phyloP scores from a whole-genome alignment of 2,797 vertebrate genomes.

The Poliocrania exsul region DNA sequence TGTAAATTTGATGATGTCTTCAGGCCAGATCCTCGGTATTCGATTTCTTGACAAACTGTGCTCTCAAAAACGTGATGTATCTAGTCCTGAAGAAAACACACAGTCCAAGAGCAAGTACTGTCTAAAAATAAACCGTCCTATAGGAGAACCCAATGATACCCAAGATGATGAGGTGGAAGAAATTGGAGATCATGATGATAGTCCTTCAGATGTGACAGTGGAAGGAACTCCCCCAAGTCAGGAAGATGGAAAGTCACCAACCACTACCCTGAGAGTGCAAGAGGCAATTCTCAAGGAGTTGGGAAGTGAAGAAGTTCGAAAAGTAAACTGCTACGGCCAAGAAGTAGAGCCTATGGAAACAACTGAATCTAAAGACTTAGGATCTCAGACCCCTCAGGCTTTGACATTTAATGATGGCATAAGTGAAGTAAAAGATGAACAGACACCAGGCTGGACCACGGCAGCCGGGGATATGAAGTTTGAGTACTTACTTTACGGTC shows the following conservation, averaged over 20 bases:
- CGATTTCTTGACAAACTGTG: conserved; percentile 95
- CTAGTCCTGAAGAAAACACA: conserved; percentile 86
- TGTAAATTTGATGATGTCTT: conserved; percentile 97
- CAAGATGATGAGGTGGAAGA: conserved; percentile 89
- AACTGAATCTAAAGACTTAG: conserved; percentile 85
- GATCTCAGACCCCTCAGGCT: conserved; percentile 88
- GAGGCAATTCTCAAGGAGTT: conserved; percentile 94
- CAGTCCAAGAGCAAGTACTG: conserved; percentile 89
- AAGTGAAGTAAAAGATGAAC: conserved; percentile 91
- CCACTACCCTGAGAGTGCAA: conserved; percentile 86
- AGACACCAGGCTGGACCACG: conserved; percentile 91
- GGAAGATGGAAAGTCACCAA: conserved; percentile 85
- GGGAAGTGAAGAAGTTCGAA: conserved; percentile 93
- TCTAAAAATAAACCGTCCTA: conserved; percentile 92
- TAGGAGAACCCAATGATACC: conserved; percentile 86
- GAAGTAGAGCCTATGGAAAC: conserved; percentile 92
- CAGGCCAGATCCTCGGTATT: conserved; percentile 93
- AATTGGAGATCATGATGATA: conserved; percentile 91
- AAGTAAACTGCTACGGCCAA: conserved; percentile 94
- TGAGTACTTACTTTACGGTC: conserved; percentile 92
- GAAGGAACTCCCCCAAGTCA: conserved; percentile 90
- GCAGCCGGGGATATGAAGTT: conserved; percentile 94
- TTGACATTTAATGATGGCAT: conserved; percentile 90
- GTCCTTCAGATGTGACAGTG: conserved; percentile 87
- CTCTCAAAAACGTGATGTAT: conserved; percentile 92